Percentiles rank a stretch among this genome's conserved stretches.
These are phyloP conservation scores for Sinhomidia bicolor DNA, from an alignment of 2,888 invertebrate genomes.

Conservation along the genomic window DNA sequence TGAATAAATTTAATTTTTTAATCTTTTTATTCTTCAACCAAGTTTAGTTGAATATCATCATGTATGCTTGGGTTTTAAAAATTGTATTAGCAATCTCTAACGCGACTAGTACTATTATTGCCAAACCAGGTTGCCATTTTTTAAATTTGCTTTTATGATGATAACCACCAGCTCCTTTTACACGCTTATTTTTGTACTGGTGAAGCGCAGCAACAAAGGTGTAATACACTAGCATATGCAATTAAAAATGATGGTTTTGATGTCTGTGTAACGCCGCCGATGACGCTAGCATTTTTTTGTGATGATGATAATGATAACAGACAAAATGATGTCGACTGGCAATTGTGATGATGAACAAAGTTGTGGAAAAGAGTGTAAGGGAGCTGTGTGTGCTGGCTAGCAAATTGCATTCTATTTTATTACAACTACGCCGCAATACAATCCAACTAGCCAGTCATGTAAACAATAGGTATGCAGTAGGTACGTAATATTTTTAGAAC, in stretches of 20 bases:
- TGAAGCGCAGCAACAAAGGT: not conserved
- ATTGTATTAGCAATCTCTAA: too few relatives aligned
- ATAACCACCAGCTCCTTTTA: not conserved
- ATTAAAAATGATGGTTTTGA: too few relatives aligned
- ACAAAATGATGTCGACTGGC: not conserved
- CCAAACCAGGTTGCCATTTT: not conserved
- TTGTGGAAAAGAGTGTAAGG: not conserved
- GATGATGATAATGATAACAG: not conserved
- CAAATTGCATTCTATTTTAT: not conserved
- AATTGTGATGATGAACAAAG: not conserved
- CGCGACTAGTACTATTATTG: too few relatives aligned
- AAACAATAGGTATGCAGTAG: not conserved
- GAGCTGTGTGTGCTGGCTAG: too few relatives aligned
- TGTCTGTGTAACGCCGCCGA: too few relatives aligned
- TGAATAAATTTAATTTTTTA: too few relatives aligned
- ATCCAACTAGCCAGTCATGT: not conserved
- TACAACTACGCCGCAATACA: too few relatives aligned
- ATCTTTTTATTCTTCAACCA: too few relatives aligned
- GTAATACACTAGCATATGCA: not conserved
- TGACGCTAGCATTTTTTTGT: not conserved
- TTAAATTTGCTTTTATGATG: too few relatives aligned
- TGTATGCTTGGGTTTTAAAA: too few relatives aligned
- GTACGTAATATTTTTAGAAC: conserved; percentile 12
- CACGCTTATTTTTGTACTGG: not conserved
- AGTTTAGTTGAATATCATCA: too few relatives aligned